phyloP scores from a whole-genome alignment of 2,113 vertebrate species.

The Sinosuthora webbiana region DNA sequence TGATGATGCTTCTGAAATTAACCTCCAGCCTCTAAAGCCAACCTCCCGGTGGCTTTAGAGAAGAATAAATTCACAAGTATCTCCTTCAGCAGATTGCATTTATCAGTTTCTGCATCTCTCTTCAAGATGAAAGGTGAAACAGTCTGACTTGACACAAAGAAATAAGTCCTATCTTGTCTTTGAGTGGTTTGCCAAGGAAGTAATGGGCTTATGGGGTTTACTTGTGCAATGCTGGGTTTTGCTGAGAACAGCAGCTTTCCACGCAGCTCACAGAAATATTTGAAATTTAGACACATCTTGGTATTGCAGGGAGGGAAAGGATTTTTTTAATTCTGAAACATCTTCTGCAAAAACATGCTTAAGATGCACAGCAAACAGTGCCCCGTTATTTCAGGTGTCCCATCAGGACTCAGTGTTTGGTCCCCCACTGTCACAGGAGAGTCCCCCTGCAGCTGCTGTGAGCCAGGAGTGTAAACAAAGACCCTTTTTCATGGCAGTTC shows the following conservation, averaged over 20 bases:
- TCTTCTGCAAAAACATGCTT: background rate
- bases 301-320: background rate
- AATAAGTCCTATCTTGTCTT: conserved; percentile 38
- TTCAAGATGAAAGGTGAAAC: conserved; percentile 59
- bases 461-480: background rate
- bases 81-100: background rate
- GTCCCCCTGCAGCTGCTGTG: background rate
- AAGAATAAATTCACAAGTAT: background rate
- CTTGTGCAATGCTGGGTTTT: background rate
- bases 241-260: conserved; percentile 17
- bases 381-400: background rate
- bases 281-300: background rate
- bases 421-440: background rate
- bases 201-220: conserved; percentile 31
- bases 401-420: background rate
- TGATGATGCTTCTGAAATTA: background rate
- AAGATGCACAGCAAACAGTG: background rate
- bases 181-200: conserved; percentile 44
- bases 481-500: background rate
- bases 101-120: conserved; percentile 53
- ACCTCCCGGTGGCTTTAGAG: background rate
- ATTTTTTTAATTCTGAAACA: background rate
- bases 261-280: background rate
- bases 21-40: background rate
- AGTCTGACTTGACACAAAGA: conserved; percentile 11